Evolutionary conservation across 2,888 invertebrate genomes (phyloP).

Genomic region (Phymatocera aterrima): DNA sequence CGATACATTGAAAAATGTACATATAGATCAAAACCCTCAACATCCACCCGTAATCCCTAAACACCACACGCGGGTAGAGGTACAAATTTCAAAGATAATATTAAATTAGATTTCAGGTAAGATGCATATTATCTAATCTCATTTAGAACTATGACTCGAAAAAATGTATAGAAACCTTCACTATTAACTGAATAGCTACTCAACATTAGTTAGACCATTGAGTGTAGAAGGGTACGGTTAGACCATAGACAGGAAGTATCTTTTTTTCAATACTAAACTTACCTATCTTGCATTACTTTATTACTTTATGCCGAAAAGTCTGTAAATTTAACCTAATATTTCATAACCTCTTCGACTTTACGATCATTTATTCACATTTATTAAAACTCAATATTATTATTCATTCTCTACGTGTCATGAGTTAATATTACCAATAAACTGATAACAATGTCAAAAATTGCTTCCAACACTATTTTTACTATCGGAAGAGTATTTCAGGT

Average conservation of each 20-base stretch:
- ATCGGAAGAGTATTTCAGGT: conserved; percentile 30
- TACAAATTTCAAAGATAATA: conserved; percentile 9
- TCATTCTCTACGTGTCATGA: background rate
- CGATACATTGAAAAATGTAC: conserved; percentile 26
- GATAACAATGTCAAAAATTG: conserved; percentile 12
- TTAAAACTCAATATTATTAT: background rate
- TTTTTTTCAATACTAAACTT: background rate
- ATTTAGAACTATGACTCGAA: too few relatives aligned
- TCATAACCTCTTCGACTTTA: background rate
- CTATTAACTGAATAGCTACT: too few relatives aligned
- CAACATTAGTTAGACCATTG: too few relatives aligned
- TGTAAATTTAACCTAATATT: background rate
- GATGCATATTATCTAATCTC: too few relatives aligned
- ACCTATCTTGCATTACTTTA: background rate
- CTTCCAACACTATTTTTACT: background rate
- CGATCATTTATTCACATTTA: background rate
- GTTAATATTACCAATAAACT: background rate
- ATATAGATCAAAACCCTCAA: background rate
- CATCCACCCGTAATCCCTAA: background rate
- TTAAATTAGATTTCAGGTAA: too few relatives aligned
- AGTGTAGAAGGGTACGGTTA: background rate
- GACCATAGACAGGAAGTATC: background rate
- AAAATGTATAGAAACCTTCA: too few relatives aligned
- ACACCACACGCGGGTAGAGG: conserved; percentile 24
- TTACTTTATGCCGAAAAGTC: background rate